Base-by-base conservation (phyloP, 2,113 vertebrate genomes). In the Porphyrio hochstetteri region DNA sequence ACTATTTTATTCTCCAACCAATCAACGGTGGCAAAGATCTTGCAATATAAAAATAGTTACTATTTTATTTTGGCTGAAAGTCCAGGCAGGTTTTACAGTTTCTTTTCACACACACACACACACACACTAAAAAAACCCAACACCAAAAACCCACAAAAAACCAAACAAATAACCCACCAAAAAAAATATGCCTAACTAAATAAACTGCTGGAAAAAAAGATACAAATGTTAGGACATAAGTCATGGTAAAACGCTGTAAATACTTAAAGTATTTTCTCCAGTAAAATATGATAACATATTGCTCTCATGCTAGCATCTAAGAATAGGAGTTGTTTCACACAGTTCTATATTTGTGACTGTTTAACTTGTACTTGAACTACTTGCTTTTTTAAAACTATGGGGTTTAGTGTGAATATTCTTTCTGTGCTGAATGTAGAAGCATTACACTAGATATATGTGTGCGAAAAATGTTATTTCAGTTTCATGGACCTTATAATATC, bases 161-260 rank as follows among this genome's bases (percentile, higher is more conserved):
- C 24, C 21, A 38, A 5, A 10, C 25, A 28, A 29, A 29, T 25
- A 60, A 24, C 28, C 19, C 28, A 20, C 9, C 35, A 40, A 48
- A 10, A 40, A 31, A 27, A 31, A 20, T 14, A 46, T 18, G 44
- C 52, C 52, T 53, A 53, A 53, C 5, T 63, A 82, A 59, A 55
- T 38, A 68, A 48, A 33, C 4, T 57, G 28, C 16, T 79, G 57
- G 3, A 29, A 33, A 81, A 75, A 50, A 9, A 18, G 29, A 18
- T 1, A 13, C 1, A 85, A 61, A 23, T 59, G 1, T 35, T 61
- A 82, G 11, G 21, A 53, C 24, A 75, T n/a, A 8, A 0, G 1
- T 50, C 5, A 61, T 27, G 3, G 28, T 84, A 70, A 89, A 64
- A 60, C 13, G 36, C 13, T 42, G 4, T 9, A 90, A 84, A 75